Evolutionary conservation across 2,797 vertebrate species (phyloP).

Genomic region (Pangasius macronema): DNA sequence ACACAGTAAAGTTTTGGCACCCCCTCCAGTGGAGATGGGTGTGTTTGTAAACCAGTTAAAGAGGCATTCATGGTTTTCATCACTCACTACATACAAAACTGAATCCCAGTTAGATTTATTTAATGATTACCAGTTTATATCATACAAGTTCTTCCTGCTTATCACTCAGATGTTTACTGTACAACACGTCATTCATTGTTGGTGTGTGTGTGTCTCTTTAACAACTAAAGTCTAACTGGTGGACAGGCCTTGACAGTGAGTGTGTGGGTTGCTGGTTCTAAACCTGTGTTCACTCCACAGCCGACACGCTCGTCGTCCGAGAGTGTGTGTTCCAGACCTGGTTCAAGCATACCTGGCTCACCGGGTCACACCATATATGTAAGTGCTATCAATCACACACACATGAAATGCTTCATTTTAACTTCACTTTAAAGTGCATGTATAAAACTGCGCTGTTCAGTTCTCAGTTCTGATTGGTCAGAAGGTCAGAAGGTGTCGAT

Average conservation of each 20-base stretch:
- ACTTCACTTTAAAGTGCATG: not conserved
- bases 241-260: not conserved
- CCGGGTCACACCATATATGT: constrained; percentile 94
- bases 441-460: not conserved
- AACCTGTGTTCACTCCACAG: constrained; percentile 70
- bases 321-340: constrained; percentile 91
- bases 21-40: not conserved
- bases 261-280: constrained; percentile 24
- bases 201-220: not conserved
- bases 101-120: not conserved
- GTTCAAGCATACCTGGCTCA: constrained; percentile 92
- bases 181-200: not conserved
- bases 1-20: not conserved
- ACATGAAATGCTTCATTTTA: not conserved
- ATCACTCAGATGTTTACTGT: not conserved
- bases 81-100: not conserved
- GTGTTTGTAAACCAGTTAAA: not conserved
- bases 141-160: not conserved
- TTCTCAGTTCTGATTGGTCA: not conserved
- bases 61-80: not conserved
- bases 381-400: constrained; percentile 69
- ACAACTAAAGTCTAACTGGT: not conserved
- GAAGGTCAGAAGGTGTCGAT: not conserved
- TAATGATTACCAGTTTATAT: not conserved
- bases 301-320: constrained; percentile 90